Percentiles rank a stretch among this genome's conserved stretches.
Evolutionary conservation across 2,113 vertebrate species (phyloP).

Genomic region (Anarrhichthys ocellatus): DNA sequence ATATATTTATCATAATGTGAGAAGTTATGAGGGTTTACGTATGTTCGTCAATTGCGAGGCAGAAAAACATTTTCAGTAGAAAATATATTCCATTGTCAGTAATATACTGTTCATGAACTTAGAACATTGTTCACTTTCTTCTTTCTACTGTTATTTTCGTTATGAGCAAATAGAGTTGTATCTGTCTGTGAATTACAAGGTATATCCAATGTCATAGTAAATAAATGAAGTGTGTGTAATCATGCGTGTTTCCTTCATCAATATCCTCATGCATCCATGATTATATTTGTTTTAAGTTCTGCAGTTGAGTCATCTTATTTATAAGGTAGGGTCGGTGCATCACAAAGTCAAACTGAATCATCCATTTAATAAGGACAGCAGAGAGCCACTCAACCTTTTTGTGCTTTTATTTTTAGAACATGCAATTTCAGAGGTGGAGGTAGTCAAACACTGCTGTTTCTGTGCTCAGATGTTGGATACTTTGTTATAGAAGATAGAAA

Average conservation of each 20-base stretch:
- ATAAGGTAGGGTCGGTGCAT: neutral
- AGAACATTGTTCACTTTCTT: constrained; percentile 20
- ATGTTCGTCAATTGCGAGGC: too few species aligned
- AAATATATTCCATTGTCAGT: constrained; percentile 9
- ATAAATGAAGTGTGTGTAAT: constrained; percentile 49
- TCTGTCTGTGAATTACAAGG: constrained; percentile 26
- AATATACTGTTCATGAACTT: neutral
- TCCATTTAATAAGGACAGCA: neutral
- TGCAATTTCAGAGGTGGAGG: constrained; percentile 1
- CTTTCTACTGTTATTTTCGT: constrained; percentile 14
- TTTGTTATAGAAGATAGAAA: neutral
- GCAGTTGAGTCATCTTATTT: neutral
- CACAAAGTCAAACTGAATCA: constrained; percentile 3
- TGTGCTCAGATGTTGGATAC: neutral
- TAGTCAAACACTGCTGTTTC: neutral
- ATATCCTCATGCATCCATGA: neutral
- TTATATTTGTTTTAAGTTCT: neutral
- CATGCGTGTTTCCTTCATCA: neutral
- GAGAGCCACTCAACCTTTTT: neutral
- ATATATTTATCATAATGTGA: constrained; percentile 4
- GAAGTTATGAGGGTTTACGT: neutral
- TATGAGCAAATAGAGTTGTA: neutral
- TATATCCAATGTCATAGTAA: constrained; percentile 41
- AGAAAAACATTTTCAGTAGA: neutral
- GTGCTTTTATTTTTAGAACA: constrained; percentile 32